Conservation (phyloP, 2,113 vertebrate genomes). For the Pan troglodytes region NHGRI_mPanTro3-v2.1_pri NC_072413.2:47267001-47267500, state of each 20-base stretch:
- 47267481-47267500: constrained; percentile 41
- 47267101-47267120: neutral
- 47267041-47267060: constrained; percentile 4
- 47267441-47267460: constrained; percentile 53
- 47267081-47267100: neutral
- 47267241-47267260: neutral
- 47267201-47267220: neutral
- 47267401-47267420: constrained; percentile 21
- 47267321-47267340: constrained; percentile 37
- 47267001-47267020: constrained; percentile 21
- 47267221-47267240: constrained; percentile 8
- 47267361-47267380: constrained; percentile 53
- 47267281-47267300: constrained; percentile 56
- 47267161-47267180: neutral
- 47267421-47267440: constrained; percentile 41
- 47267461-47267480: constrained; percentile 44
- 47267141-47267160: neutral
- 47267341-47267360: constrained; percentile 13
- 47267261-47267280: neutral
- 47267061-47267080: constrained; percentile 22
- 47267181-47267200: neutral
- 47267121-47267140: constrained; percentile 5
- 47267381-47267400: constrained; percentile 49
- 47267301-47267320: constrained; percentile 13
- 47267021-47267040: neutral